Evolutionary conservation across 2,888 invertebrate genomes (phyloP), one percentile per base, ranked within the genome.

Genomic region (Anaspis maculata): DNA sequence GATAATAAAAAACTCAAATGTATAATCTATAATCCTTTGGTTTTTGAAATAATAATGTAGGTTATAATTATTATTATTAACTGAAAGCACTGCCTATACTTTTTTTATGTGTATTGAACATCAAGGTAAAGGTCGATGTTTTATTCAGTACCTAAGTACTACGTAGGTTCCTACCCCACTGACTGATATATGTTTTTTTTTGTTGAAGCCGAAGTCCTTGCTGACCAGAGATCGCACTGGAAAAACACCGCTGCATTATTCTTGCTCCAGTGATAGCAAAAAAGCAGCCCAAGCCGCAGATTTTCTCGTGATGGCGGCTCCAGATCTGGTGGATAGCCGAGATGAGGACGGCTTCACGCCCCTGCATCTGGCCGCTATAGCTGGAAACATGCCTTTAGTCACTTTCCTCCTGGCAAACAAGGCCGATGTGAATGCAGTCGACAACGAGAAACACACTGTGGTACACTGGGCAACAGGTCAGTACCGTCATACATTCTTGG

Each of bases 401-500:
- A 85, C 86, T 51, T 83, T 88, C 39, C 73, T 97, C 34, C 70
- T 95, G 31, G 83, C 88, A 24, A 83, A 85, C 49, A 87, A 88
- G 23, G 94, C 94, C 5, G 85, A 94, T 57, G 81, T 95, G 44
- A 83, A 86, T 63, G 84, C 88, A 26, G 76, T 86, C 46, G 97
- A 98, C 65, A 81, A 86, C 54, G 96, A 97, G 61, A 84, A 87
- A 39, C 97, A 97, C 63, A 90, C 94, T 2, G 86, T 90, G 26
- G 84, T 96, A 6, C 97, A 98, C 64, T 98, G 97, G 97, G 95
- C 97, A 11, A 92, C 95, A 45, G 96, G 95, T 94, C 62, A 68
- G 68, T n/a, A n/a, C n/a, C n/a, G n/a, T n/a, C n/a, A n/a, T n/a
- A n/a, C n/a, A n/a, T 21, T 11, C 3, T 14, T 15, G 15, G 15